Base-by-base conservation (phyloP, 2,797 vertebrate species). In the Pelobates cultripes region DNA sequence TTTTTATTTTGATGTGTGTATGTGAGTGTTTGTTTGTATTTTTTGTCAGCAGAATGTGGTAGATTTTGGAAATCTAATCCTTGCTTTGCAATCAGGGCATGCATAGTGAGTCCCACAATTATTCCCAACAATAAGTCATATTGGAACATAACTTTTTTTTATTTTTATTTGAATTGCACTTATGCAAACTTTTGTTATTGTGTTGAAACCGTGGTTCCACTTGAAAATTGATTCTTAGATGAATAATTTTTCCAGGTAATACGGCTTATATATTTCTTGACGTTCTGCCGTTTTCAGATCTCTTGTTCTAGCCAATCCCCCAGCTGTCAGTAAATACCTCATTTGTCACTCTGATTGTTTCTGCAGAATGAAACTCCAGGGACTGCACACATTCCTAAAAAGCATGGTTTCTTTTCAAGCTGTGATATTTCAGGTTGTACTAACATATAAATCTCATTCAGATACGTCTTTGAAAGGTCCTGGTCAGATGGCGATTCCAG, bases 341-440 rank as follows among this genome's bases (percentile, higher is more conserved):
- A 78, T 83, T 75, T 83, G 64, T 83, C 81, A 78, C 64, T 41
- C 51, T 69, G 71, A 83, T 78, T 75, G 76, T 70, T 64, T 78
- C 81, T 83, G 64, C 71, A 78, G 76, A 55, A 75, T 44, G 64
- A 41, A 73, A 73, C 55, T 83, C 61, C 60, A 74, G 64, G 76
- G 55, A 57, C 43, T 53, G 40, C 43, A 14, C 7, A 67, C 71
- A 74, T 70, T 74, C 66, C 64, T 73, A 60, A 74, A 78, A 69
- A 61, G 4, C 55, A 73, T 15, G 70, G 6, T n/a, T 75, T 73
- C 61, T 73, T 77, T 73, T 57, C 75, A 73, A 40, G 47, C 75
- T 67, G 69, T 41, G 63, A 74, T 78, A 60, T 9, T 13, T 73
- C 40, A 55, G 41, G 74, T 60, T 60, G 71, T n/a, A 68, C 47